A percentile compares a stretch with the other conserved stretches of the same genome.
Conservation (phyloP, 1,140 invertebrate genomes). For the Lasioglossum albipes region DNA sequence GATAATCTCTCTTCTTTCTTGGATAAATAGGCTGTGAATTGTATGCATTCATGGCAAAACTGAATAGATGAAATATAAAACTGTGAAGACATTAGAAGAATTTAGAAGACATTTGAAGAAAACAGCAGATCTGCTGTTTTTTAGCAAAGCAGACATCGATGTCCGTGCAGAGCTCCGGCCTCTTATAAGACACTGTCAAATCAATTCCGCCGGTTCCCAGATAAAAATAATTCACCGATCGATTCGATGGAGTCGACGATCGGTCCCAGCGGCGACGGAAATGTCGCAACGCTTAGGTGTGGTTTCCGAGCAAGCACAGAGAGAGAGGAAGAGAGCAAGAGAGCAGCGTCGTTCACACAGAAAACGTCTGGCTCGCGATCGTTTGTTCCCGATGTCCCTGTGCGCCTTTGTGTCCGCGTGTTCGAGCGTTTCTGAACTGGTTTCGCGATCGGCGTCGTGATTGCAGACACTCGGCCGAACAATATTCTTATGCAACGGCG, state of each 20-base stretch:
- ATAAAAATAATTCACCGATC: background rate
- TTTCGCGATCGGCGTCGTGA: constrained; percentile 43
- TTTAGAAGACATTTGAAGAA: too few species aligned
- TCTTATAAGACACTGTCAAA: background rate
- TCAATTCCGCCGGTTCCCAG: background rate
- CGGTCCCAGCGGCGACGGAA: background rate
- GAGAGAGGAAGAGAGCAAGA: too few species aligned
- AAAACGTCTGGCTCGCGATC: background rate
- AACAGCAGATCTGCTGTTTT: too few species aligned
- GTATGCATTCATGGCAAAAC: too few species aligned
- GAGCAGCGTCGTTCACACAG: constrained; percentile 4
- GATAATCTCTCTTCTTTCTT: too few species aligned
- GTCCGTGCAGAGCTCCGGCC: too few species aligned
- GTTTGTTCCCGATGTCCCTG: background rate
- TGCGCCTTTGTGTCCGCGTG: too few species aligned
- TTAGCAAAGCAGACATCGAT: too few species aligned
- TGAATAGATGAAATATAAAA: too few species aligned
- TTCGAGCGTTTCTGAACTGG: constrained; percentile 28
- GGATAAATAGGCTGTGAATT: too few species aligned
- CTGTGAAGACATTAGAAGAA: too few species aligned
- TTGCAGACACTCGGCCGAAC: constrained; percentile 24
- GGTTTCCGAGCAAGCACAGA: background rate
- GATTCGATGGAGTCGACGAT: background rate
- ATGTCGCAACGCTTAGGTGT: constrained; percentile 38
- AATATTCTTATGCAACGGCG: constrained; percentile 43